A percentile compares a stretch with the other conserved stretches of the same genome.
Conservation (phyloP, 2,113 vertebrate genomes). For the Dasyprocta punctata region DNA sequence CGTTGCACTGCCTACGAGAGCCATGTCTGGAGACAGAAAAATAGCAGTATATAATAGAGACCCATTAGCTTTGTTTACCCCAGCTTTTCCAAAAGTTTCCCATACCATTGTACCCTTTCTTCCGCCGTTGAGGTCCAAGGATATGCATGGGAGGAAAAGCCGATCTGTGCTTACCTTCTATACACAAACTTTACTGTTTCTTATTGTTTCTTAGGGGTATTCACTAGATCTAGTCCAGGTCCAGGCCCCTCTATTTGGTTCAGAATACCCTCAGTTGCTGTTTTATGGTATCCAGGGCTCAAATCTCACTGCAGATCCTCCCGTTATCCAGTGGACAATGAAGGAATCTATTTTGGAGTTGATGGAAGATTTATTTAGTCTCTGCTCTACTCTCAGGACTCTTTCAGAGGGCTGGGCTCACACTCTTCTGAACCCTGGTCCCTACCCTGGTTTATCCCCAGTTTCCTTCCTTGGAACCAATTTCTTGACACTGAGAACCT, state of each 20-base stretch:
- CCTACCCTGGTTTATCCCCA: background rate
- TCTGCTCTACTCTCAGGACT: background rate
- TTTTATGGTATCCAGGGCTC: background rate
- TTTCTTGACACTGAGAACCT: background rate
- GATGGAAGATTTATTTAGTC: background rate
- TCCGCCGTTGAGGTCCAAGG: background rate
- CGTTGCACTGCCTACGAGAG: background rate
- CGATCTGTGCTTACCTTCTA: background rate
- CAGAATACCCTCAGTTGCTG: background rate
- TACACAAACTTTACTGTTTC: background rate
- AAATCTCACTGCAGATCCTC: background rate
- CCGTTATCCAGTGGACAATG: background rate
- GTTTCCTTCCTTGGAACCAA: background rate
- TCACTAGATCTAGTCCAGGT: background rate
- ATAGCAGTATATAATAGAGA: background rate
- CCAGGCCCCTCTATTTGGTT: background rate
- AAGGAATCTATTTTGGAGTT: background rate
- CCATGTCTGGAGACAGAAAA: background rate
- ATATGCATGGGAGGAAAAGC: background rate
- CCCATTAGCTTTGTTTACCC: background rate
- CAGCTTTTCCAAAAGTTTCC: background rate
- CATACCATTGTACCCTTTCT: background rate
- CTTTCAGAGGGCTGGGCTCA: background rate
- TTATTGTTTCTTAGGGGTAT: background rate
- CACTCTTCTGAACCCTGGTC: background rate